Base-by-base conservation (phyloP, 2,888 invertebrate genomes). In the Drosophila flavopinicola region DNA sequence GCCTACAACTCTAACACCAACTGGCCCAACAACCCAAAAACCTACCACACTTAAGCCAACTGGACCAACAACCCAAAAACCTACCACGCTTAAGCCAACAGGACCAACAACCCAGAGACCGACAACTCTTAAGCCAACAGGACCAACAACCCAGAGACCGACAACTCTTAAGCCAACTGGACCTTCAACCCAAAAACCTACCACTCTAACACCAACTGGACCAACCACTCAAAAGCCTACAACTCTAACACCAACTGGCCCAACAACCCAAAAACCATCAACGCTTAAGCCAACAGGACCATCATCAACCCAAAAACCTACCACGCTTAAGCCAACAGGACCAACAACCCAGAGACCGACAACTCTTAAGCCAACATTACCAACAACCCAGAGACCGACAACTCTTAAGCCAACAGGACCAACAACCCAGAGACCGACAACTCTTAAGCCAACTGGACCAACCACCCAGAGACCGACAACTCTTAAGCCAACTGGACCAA, bases 391-490 rank as follows among this genome's bases (percentile, higher is more conserved):
- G 0, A 3, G 3, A 30, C 5, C 30, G 0, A 30, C 30, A n/a
- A 30, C 30, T 30, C 6, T 13, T 4, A 30, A n/a, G 4, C 35
- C 1, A 2, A n/a, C 11, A 2, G 10, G 4, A 4, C 29, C 35
- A 4, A 23, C 20, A 0, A 44, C 15, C 2, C 24, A 23, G 4
- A 27, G 9, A n/a, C 17, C 42, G 1, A 33, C 53, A 6, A 35
- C 63, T 11, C 11, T n/a, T 4, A 35, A 17, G 7, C 39, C 41
- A 27, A 57, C 45, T 3, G 29, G 0, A 3, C 29, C 29, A 6
- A 30, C 11, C 11, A n/a, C 27, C 0, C 1, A 10, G 0, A 27
- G 30, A 15, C 25, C 39, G 6, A 25, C 60, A 6, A 60, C 60
- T 6, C 11, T 6, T 2, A 15, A 17, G 3, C 30, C 61, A 35